Conservation (phyloP, 2,888 invertebrate species). For the Coelinius sp. region DNA sequence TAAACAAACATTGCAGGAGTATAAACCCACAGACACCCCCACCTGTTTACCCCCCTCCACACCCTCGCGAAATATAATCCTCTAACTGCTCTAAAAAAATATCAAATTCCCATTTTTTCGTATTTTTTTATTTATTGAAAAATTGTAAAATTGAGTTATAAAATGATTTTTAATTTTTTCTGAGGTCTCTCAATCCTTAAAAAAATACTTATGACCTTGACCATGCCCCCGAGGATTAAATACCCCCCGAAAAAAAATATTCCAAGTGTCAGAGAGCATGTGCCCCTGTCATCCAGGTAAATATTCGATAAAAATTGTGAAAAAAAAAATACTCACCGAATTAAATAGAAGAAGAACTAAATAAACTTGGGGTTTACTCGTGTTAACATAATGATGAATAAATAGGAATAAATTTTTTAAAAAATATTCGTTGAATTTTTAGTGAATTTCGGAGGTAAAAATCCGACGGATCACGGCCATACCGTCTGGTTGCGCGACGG, state of each 20-base stretch:
- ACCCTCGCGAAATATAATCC: background rate
- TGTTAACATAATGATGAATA: background rate
- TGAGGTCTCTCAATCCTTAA: too few relatives aligned
- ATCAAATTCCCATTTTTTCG: background rate
- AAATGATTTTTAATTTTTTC: background rate
- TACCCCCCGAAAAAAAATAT: constrained; percentile 38
- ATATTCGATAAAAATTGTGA: constrained; percentile 1
- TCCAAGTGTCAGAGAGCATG: constrained; percentile 59
- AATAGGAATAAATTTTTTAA: background rate
- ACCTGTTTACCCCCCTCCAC: too few relatives aligned
- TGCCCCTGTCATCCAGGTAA: constrained; percentile 55
- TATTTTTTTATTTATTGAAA: background rate
- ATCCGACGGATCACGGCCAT: constrained; percentile 60
- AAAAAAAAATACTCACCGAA: background rate
- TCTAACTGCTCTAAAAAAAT: background rate
- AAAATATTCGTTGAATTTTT: background rate
- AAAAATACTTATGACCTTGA: constrained; percentile 6
- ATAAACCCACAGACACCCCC: too few relatives aligned
- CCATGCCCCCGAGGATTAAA: background rate
- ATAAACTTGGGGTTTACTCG: too few relatives aligned
- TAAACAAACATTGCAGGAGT: too few relatives aligned
- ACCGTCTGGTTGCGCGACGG: constrained; percentile 63
- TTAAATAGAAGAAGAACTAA: background rate
- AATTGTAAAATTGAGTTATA: background rate
- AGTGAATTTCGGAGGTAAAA: constrained; percentile 45